Percentiles rank a stretch among this genome's conserved stretches.
Evolutionary conservation across 2,888 invertebrate genomes (phyloP).

Genomic region (Pachliopta kotzebuea): DNA sequence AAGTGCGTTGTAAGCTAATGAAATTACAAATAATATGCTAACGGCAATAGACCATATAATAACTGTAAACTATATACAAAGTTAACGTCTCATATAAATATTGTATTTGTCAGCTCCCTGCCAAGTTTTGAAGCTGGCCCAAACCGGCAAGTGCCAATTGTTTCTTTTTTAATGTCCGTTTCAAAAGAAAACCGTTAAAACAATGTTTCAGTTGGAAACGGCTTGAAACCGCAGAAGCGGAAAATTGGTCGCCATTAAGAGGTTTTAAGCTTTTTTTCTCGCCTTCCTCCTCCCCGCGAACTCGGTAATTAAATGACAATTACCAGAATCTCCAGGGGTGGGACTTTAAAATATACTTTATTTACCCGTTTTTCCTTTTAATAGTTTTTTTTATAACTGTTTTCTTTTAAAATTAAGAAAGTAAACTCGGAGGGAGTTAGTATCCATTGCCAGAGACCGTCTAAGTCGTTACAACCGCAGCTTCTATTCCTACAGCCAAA

Average conservation of each 20-base stretch:
- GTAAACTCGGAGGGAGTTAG: no score
- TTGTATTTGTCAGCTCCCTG: not conserved
- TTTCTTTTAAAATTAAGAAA: not conserved
- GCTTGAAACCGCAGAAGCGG: conserved; percentile 40
- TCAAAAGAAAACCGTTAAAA: conserved; percentile 39
- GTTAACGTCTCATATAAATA: not conserved
- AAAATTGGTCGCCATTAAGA: conserved; percentile 48
- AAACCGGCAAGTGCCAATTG: conserved; percentile 12
- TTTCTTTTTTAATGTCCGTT: conserved; percentile 25
- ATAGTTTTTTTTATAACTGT: not conserved
- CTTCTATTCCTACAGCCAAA: no score
- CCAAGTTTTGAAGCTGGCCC: not conserved
- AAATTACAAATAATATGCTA: no score
- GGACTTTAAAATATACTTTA: conserved; percentile 18
- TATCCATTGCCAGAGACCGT: no score
- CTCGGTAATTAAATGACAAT: conserved; percentile 74
- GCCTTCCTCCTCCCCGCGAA: conserved; percentile 46
- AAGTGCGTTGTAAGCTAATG: no score
- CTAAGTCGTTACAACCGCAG: no score
- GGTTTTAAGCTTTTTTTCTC: conserved; percentile 57
- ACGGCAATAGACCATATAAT: no score
- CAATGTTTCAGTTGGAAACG: conserved; percentile 38
- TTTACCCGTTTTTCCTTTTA: not conserved
- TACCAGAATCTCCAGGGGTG: conserved; percentile 51
- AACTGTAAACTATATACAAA: not conserved